These are phyloP conservation scores for Xerus rutilus DNA, from an alignment of 2,797 vertebrate genomes.

Conservation along the genomic window DNA sequence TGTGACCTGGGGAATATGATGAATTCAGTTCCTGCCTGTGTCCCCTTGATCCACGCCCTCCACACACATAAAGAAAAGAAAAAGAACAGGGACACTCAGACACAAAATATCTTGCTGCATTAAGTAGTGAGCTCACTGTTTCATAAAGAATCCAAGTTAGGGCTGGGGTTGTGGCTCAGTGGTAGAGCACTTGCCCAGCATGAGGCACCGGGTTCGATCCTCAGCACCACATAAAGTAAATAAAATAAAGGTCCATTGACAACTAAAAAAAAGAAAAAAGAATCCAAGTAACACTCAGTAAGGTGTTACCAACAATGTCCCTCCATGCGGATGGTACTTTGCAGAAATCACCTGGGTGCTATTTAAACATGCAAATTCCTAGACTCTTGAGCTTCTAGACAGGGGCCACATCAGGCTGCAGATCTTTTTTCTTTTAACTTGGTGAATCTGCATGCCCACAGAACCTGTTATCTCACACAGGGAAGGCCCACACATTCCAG, in stretches of 20 bases:
- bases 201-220: too few relatives aligned
- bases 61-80: too few relatives aligned
- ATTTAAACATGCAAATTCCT: not conserved
- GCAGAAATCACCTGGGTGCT: not conserved
- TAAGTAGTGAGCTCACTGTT: not conserved
- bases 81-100: not conserved
- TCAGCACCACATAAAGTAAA: too few relatives aligned
- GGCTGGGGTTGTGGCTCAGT: too few relatives aligned
- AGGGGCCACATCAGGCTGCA: not conserved
- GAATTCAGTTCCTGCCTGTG: not conserved
- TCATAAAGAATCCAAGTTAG: not conserved
- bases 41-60: not conserved
- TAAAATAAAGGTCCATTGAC: too few relatives aligned
- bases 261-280: not conserved
- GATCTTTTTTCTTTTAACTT: not conserved
- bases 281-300: not conserved
- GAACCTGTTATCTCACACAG: not conserved
- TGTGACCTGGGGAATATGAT: not conserved
- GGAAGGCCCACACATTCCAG: not conserved
- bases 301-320: not conserved
- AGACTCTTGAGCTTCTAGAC: not conserved
- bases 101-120: not conserved
- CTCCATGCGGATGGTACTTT: too few relatives aligned
- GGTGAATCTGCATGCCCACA: not conserved
- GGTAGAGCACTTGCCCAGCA: too few relatives aligned